phyloP scores from a whole-genome alignment of 2,888 invertebrate species.

The Amaurobius ferox region DNA sequence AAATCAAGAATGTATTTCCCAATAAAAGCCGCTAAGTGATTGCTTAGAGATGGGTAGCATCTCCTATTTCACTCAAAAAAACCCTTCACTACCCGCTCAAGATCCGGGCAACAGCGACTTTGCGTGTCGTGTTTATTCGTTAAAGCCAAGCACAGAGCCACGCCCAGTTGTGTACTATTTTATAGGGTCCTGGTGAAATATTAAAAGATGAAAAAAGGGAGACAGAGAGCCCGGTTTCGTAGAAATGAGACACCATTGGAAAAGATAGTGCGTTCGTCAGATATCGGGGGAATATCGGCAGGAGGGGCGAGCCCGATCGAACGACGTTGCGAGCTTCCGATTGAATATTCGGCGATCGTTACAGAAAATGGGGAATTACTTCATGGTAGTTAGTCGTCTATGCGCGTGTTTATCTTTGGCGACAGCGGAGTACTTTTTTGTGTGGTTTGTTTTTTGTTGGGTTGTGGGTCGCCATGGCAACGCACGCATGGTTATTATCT shows the following conservation, averaged over 20 bases:
- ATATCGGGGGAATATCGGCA: slow-evolving; percentile 50
- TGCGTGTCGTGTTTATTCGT: no score
- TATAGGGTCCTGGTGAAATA: no score
- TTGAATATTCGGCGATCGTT: slow-evolving; percentile 51
- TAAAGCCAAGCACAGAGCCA: no score
- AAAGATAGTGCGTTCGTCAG: slow-evolving; percentile 22
- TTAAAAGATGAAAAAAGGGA: neutral
- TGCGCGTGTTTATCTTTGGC: slow-evolving; percentile 64
- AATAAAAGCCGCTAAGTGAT: slow-evolving; percentile 9
- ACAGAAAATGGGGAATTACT: slow-evolving; percentile 47
- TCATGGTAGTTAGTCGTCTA: slow-evolving; percentile 47
- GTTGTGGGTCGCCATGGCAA: slow-evolving; percentile 40
- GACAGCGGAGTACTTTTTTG: slow-evolving; percentile 1
- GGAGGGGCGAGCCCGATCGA: slow-evolving; percentile 59
- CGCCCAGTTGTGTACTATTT: no score
- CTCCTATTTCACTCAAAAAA: no score
- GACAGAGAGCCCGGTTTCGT: neutral
- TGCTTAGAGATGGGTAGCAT: neutral
- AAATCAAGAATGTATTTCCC: neutral
- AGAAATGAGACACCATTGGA: slow-evolving; percentile 23
- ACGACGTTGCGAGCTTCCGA: slow-evolving; percentile 58
- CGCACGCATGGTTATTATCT: slow-evolving; percentile 67
- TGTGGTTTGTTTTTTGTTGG: slow-evolving; percentile 17
- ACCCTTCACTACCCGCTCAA: no score
- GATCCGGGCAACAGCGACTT: no score